phyloP scores from a whole-genome alignment of 2,888 invertebrate genomes.

The Eupithecia dodoneata region DNA sequence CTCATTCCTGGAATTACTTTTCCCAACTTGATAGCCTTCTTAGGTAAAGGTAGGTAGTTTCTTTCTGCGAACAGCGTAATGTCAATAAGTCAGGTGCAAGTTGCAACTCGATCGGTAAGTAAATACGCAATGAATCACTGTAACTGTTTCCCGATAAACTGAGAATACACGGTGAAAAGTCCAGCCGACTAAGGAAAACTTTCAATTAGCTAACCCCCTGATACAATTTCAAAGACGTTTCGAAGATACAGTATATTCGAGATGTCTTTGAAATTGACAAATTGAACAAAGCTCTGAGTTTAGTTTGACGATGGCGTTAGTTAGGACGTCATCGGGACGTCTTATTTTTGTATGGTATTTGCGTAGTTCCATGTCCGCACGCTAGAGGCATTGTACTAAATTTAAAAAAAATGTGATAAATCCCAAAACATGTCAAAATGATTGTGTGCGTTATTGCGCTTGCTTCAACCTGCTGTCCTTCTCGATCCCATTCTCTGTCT shows the following conservation, averaged over 20 bases:
- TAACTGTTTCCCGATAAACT: slow-evolving; percentile 79
- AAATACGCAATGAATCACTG: slow-evolving; percentile 78
- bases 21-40: background rate
- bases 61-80: slow-evolving; percentile 36
- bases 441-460: no score
- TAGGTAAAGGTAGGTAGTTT: background rate
- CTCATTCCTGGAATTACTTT: background rate
- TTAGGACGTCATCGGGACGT: background rate
- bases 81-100: slow-evolving; percentile 49
- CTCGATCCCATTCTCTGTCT: no score
- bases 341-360: no score
- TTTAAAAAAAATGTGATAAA: no score
- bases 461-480: no score
- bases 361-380: no score
- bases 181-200: background rate
- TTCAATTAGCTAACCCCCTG: background rate
- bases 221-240: background rate
- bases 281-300: background rate
- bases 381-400: no score
- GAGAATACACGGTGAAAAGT: background rate
- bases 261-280: no score
- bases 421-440: no score
- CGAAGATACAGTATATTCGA: background rate
- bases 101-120: slow-evolving; percentile 61
- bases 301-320: background rate